Evolutionary conservation across 2,888 invertebrate genomes (phyloP), one percentile per base, ranked within the genome.

Genomic region (Pelosia muscerda): DNA sequence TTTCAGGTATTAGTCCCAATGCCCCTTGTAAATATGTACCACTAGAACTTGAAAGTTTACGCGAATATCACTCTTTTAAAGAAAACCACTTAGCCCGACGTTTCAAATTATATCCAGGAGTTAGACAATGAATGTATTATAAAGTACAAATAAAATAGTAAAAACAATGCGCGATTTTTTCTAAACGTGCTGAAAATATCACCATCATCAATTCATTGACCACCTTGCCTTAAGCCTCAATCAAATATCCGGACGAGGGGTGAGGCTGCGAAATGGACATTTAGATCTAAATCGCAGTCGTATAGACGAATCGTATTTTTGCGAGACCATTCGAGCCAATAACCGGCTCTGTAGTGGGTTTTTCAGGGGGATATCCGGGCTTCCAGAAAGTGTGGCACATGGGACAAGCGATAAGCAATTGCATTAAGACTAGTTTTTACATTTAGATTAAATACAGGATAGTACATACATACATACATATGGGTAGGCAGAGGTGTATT

Each of bases 281-380:
- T 87, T 85, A 82, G 86, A 86, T 88, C 88, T 89, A 91, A 91
- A 90, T 89, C 86, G 90, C 79, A 79, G 80, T 82, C 83, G 81
- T 87, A 86, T 82, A 83, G 87, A 81, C 81, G 81, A 83, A 83
- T 86, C 89, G 89, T 90, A 89, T 89, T 91, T 90, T 86, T 87
- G 86, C 83, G 79, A 84, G 86, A 84, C 87, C 79, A 87, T 87
- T 86, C 82, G 68, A 81, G 81, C 85, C 87, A 89, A 89, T 91
- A 90, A 88, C 86, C 82, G 86, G 83, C 77, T 76, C 81, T 81
- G 78, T 86, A 85, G 87, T 84, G 84, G 84, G 77, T 86, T 87
- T 86, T 84, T 82, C 81, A 83, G 79, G 73, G 70, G 85, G 79
- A 84, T 86, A 86, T 89, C 86, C 85, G 85, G 81, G 71, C 72